A percentile compares a stretch with the other conserved stretches of the same genome.
These are phyloP conservation scores for Vanacampus margaritifer DNA, from an alignment of 2,113 vertebrate genomes.

Conservation along the genomic window DNA sequence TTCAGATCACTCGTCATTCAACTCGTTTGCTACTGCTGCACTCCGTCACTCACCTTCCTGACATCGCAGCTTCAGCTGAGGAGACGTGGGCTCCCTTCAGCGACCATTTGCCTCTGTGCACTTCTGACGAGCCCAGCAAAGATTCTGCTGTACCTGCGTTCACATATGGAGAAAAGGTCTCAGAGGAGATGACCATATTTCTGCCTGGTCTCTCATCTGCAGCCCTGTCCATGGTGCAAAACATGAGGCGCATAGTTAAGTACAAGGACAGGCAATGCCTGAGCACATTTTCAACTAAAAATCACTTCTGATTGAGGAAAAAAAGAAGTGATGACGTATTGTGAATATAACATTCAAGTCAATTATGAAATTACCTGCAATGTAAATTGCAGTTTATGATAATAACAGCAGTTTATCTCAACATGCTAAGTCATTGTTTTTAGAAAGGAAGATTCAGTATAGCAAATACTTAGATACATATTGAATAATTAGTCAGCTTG, in stretches of 20 bases:
- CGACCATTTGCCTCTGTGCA: neutral
- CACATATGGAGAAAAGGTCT: conserved; percentile 8
- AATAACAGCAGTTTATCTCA: neutral
- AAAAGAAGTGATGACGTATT: neutral
- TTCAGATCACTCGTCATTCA: neutral
- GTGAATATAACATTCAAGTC: neutral
- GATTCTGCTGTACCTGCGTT: neutral
- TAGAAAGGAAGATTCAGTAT: no score
- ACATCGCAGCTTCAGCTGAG: neutral
- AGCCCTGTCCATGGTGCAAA: neutral
- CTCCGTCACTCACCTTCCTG: neutral
- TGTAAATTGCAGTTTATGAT: neutral
- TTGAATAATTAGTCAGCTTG: no score
- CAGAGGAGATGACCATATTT: neutral
- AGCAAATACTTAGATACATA: neutral
- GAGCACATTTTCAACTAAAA: neutral
- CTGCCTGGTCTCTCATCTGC: neutral
- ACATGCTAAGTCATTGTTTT: neutral
- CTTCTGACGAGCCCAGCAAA: neutral
- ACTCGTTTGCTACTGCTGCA: neutral
- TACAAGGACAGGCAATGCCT: neutral
- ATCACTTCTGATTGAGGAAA: neutral
- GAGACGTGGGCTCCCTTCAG: neutral
- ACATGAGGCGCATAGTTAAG: neutral
- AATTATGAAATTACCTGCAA: neutral